phyloP scores from a whole-genome alignment of 2,113 vertebrate species.

The Anolis carolinensis region DNA sequence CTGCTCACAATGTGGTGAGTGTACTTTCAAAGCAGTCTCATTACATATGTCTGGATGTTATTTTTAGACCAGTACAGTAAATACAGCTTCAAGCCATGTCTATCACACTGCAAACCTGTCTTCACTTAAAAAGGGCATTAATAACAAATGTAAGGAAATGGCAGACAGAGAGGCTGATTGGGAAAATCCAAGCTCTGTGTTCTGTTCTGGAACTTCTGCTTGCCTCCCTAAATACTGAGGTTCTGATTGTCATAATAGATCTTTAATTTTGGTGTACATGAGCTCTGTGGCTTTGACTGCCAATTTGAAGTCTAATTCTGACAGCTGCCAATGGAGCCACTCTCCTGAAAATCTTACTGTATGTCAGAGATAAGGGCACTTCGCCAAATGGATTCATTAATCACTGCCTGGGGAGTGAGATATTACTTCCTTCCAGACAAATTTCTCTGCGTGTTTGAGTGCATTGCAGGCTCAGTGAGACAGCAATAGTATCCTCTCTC shows the following conservation, averaged over 20 bases:
- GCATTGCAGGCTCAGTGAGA: constrained; percentile 48
- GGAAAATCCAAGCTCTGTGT: background rate
- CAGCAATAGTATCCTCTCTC: constrained; percentile 36
- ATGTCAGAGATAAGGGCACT: constrained; percentile 71
- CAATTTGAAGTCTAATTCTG: constrained; percentile 53
- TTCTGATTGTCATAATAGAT: background rate
- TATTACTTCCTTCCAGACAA: constrained; percentile 67
- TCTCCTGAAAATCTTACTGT: constrained; percentile 63
- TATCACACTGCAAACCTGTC: background rate
- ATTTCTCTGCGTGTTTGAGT: constrained; percentile 58
- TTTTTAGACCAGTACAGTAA: background rate
- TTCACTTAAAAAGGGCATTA: no score
- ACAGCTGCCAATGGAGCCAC: constrained; percentile 66
- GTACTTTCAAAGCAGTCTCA: background rate
- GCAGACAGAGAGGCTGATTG: background rate
- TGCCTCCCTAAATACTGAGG: background rate
- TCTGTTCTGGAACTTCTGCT: background rate
- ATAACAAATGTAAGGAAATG: background rate
- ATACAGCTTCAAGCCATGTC: background rate
- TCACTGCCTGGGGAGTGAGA: constrained; percentile 62
- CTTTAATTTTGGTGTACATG: constrained; percentile 1
- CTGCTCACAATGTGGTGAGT: background rate
- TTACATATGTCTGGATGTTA: background rate
- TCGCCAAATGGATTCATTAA: constrained; percentile 67
- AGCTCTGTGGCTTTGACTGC: constrained; percentile 19